Evolutionary conservation across 2,113 vertebrate species (phyloP).

Genomic region (Cryptoleucopteryx plumbea): DNA sequence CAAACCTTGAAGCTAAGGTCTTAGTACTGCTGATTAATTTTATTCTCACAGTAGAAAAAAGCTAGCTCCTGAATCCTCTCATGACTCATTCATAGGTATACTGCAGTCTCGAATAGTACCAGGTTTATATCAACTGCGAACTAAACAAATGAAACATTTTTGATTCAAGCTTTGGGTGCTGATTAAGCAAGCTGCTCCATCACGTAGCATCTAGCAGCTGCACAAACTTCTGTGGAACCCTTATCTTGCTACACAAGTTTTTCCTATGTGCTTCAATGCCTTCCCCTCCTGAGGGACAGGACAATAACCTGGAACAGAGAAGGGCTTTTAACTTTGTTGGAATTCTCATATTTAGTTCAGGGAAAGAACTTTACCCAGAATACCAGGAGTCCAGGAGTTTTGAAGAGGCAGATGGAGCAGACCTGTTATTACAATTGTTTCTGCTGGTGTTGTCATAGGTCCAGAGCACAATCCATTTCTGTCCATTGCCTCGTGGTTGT

Average conservation of each 20-base stretch:
- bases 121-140: not conserved
- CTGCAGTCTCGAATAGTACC: not conserved
- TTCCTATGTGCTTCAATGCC: not conserved
- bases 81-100: not conserved
- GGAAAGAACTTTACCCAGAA: not conserved
- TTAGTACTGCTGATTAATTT: constrained; percentile 16
- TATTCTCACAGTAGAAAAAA: not conserved
- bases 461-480: not conserved
- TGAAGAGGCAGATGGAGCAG: not conserved
- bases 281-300: not conserved
- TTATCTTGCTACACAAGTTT: not conserved
- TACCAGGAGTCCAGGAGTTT: not conserved
- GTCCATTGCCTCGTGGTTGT: not conserved
- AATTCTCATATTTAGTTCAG: not conserved
- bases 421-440: not conserved
- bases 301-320: not conserved
- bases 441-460: not conserved
- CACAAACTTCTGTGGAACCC: not conserved
- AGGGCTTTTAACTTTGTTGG: not conserved
- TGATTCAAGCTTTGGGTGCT: not conserved
- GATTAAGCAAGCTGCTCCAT: not conserved
- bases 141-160: not conserved
- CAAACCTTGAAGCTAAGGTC: not conserved
- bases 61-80: not conserved
- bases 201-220: not conserved